Evolutionary conservation across 2,888 invertebrate genomes (phyloP).

Genomic region (Pristionchus exspectatus): DNA sequence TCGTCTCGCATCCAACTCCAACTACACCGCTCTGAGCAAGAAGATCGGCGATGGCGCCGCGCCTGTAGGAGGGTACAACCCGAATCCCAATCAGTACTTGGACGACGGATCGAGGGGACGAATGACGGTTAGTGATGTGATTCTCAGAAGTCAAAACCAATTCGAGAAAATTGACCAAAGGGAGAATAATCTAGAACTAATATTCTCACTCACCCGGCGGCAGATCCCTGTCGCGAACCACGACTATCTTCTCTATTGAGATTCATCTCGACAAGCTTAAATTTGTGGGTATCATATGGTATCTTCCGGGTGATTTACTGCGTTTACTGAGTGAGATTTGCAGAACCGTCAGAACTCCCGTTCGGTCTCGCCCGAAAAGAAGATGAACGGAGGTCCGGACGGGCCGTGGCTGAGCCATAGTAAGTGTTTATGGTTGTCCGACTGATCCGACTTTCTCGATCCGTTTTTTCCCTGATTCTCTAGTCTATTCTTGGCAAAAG

Average conservation of each 20-base stretch:
- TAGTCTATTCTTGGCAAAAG: no score
- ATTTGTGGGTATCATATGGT: no score
- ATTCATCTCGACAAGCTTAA: no score
- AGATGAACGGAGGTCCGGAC: neutral
- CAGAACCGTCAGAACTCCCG: conserved; percentile 34
- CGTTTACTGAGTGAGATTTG: neutral
- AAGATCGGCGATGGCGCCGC: neutral
- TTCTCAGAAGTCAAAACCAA: no score
- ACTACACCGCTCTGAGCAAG: conserved; percentile 47
- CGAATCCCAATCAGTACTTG: neutral
- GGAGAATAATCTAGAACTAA: no score
- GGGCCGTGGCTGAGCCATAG: conserved; percentile 41
- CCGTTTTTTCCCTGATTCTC: no score
- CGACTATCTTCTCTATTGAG: no score
- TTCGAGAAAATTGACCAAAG: no score
- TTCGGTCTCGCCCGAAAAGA: conserved; percentile 13
- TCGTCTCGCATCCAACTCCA: conserved; percentile 30
- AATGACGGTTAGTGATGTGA: neutral
- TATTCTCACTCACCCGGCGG: no score
- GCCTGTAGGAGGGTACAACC: neutral
- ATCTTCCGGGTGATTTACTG: no score
- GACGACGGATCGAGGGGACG: conserved; percentile 11
- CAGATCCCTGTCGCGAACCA: no score
- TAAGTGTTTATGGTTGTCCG: neutral
- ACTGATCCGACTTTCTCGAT: neutral